These are phyloP conservation scores for Pogonomyrmex barbatus DNA, from an alignment of 1,140 invertebrate species.

Conservation along the genomic window DNA sequence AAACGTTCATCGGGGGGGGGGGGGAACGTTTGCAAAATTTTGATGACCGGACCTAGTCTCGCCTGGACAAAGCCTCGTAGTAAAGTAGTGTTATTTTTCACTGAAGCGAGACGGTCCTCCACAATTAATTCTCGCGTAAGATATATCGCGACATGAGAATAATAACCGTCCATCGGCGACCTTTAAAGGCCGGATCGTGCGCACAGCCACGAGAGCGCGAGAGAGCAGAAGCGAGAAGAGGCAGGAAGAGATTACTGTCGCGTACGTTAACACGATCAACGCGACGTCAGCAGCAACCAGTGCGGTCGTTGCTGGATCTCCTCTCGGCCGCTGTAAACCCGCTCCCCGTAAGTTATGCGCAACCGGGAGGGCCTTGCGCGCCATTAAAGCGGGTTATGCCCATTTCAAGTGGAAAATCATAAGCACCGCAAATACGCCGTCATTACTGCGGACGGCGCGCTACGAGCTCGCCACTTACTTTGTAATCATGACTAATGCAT, in stretches of 20 bases:
- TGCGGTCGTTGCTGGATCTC: slow-evolving; percentile 21
- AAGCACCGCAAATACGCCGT: slow-evolving; percentile 81
- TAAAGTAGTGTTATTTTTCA: not conserved
- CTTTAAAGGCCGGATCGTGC: slow-evolving; percentile 67
- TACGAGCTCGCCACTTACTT: slow-evolving; percentile 81
- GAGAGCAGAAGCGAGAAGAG: slow-evolving; percentile 46
- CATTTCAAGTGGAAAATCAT: slow-evolving; percentile 83
- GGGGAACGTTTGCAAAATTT: no score
- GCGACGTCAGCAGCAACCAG: slow-evolving; percentile 60
- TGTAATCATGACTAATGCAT: slow-evolving; percentile 83
- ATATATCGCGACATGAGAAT: slow-evolving; percentile 33
- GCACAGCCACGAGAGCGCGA: not conserved
- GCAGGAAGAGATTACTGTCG: slow-evolving; percentile 69
- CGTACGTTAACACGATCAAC: slow-evolving; percentile 72
- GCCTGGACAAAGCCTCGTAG: no score
- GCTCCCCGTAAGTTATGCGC: slow-evolving; percentile 74
- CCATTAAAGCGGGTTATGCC: slow-evolving; percentile 81
- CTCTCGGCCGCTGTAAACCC: slow-evolving; percentile 74
- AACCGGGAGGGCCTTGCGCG: slow-evolving; percentile 70
- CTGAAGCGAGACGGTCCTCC: not conserved
- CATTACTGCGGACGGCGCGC: slow-evolving; percentile 79
- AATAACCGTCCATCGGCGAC: slow-evolving; percentile 62
- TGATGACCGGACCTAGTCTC: no score
- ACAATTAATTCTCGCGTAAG: slow-evolving; percentile 5
- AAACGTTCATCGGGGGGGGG: no score